Conservation (phyloP, 2,797 vertebrate genomes). For the Furcifer pardalis region DNA sequence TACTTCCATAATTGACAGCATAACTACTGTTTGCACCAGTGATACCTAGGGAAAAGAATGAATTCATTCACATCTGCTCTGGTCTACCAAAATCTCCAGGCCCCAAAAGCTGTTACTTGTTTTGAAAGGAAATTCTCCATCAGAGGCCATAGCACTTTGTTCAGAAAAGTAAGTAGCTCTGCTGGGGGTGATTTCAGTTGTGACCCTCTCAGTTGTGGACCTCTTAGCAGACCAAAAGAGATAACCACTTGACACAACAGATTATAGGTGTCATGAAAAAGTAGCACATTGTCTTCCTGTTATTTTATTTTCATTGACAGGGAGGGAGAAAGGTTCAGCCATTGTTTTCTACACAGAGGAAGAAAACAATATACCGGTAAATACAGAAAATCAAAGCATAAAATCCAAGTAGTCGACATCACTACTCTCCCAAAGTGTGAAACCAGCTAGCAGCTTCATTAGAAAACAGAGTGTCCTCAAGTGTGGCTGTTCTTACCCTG, state of each 20-base stretch:
- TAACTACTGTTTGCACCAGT: not conserved
- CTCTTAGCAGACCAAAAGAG: not conserved
- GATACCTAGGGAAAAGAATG: not conserved
- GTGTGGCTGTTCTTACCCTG: not conserved
- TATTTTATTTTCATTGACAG: not conserved
- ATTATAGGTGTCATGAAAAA: not conserved
- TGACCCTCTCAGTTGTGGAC: not conserved
- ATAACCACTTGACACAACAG: not conserved
- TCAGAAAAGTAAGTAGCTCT: not conserved
- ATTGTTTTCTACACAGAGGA: no score
- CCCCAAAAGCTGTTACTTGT: not conserved
- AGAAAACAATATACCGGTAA: no score
- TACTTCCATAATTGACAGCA: no score
- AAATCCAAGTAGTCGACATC: not conserved
- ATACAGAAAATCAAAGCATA: no score
- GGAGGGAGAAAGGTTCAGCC: no score
- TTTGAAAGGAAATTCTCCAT: not conserved
- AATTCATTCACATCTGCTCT: no score
- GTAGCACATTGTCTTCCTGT: not conserved
- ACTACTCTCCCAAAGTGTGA: not conserved
- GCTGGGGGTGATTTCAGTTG: not conserved
- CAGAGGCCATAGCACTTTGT: not conserved
- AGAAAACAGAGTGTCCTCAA: not conserved
- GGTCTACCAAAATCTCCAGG: not conserved
- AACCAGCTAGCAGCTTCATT: not conserved